Evolutionary conservation across 2,113 vertebrate genomes (phyloP), one percentile per base, ranked within the genome.

Genomic region (Arenaria interpres): DNA sequence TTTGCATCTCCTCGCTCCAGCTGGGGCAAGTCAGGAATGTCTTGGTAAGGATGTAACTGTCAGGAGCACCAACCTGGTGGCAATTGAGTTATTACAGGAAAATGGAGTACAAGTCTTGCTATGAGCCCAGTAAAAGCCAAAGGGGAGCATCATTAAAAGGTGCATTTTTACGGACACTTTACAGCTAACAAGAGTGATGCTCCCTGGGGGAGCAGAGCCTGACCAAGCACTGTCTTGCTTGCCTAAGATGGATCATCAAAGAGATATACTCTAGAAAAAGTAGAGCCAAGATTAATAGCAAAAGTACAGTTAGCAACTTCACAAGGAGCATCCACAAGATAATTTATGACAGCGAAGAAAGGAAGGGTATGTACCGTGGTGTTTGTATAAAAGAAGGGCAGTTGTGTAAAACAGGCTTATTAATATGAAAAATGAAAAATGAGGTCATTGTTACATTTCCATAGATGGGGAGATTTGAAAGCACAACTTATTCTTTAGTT

Each of bases 81-180:
- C 74, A 88, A 81, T n/a, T 96, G 95, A 95, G 74, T 96, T 97
- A 95, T 95, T 95, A 76, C 66, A 88, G 74, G 94, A 90, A 92
- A 96, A 97, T 93, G 46, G 91, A 94, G 92, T 93, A 83, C 77
- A 71, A 84, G 90, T 7, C 92, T 93, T 88, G 85, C 90, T 79
- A 73, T 41, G 50, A 95, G 84, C 30, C 74, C 4, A 6, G 90
- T 68, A 89, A 93, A 97, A 95, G 41, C 46, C 53, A 88, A 96
- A 85, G 39, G 27, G 79, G 41, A 88, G 45, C 80, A 71, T 85
- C 88, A 93, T 96, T 96, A 95, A 90, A 88, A 86, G 85, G 73
- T 90, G 64, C 66, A 69, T 68, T 90, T 71, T 83, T 93, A 64
- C 1, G 30, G 90, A 57, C 53, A 41, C 16, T 84, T 82, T 89